Percentiles rank a stretch among this genome's conserved stretches.
These are phyloP conservation scores for Siderastrea radians DNA, from an alignment of 92 coral and sea anemone species.

Conservation along the genomic window DNA sequence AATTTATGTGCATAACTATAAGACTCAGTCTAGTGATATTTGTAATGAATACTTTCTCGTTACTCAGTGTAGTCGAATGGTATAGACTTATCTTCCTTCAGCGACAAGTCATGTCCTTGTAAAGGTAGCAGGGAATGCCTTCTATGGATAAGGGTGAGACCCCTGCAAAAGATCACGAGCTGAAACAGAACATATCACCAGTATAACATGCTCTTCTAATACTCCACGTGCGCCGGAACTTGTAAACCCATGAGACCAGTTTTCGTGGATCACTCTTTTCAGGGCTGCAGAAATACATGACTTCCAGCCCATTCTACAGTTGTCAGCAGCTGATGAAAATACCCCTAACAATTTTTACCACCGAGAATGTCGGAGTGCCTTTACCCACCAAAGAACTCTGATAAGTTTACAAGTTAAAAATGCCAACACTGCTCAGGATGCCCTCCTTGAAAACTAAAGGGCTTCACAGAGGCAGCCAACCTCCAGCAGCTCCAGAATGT, in stretches of 20 bases:
- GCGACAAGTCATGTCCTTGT: not conserved
- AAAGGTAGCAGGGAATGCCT: not conserved
- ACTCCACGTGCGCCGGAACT: slow-evolving; percentile 33
- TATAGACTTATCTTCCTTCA: slow-evolving; percentile 7
- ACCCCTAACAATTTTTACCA: slow-evolving; percentile 43
- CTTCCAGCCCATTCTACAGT: slow-evolving; percentile 43
- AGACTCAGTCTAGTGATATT: not conserved
- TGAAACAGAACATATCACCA: slow-evolving; percentile 4
- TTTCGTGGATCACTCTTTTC: slow-evolving; percentile 37
- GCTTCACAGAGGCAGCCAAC: slow-evolving; percentile 40
- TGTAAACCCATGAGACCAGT: slow-evolving; percentile 53
- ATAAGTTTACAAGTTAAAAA: slow-evolving; percentile 21
- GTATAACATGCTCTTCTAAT: slow-evolving; percentile 34
- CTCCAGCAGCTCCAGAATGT: slow-evolving; percentile 41
- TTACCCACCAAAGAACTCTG: slow-evolving; percentile 44
- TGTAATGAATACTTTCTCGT: not conserved
- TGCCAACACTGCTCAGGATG: slow-evolving; percentile 25
- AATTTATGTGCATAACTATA: not conserved
- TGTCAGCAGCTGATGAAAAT: slow-evolving; percentile 29
- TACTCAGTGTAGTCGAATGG: not conserved
- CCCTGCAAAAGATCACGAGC: not conserved
- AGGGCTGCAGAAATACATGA: slow-evolving; percentile 44
- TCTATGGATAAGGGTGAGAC: not conserved
- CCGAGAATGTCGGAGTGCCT: slow-evolving; percentile 25
- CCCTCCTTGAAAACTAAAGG: slow-evolving; percentile 36